Base-by-base conservation (phyloP, 2,797 vertebrate genomes). In the Erethizon dorsatum region DNA sequence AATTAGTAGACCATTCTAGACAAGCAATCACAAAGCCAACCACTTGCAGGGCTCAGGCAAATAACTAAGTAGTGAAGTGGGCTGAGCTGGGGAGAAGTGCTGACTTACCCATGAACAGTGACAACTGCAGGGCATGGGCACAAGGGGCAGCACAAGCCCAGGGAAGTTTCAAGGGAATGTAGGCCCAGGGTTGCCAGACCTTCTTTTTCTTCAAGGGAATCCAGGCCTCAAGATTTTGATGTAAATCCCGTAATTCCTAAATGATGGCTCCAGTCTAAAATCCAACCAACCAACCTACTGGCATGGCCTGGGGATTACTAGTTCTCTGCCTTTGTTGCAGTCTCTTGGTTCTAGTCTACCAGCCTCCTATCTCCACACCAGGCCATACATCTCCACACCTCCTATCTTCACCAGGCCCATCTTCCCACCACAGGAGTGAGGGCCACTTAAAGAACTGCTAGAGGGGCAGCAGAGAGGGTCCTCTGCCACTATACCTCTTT, bases 221-320 rank as follows among this genome's bases (percentile, higher is more conserved):
- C 88, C 41, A 84, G 31, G 57, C 63, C 47, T 85, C 24, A 9
- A 65, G 61, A 88, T 84, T 96, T 94, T 86, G 80, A 56, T 1
- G 4, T 18, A 77, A 91, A 96, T 59, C 31, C 22, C 75, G 33
- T 79, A 75, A 69, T 78, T 93, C 88, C 57, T 83, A 67, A 96
- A 69, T 94, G 54, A 92, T 94, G 79, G 15, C 14, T 95, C n/a
- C 8, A 79, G 33, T 87, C 24, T 94, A 65, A 57, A 83, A 80
- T 52, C 1, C 57, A 79, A 50, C 41, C 69, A 78, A 63, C 7
- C 24, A 93, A 57, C 71, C 71, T 47, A 26, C 12, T 79, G 78
- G n/a, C 10, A 2, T 33, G n/a, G 56, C 78, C 65, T 84, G 47
- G n/a, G 56, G 63, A n/a, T 69, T 67, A 37, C 33, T 6, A 11